phyloP scores from a whole-genome alignment of 2,113 vertebrate species.

The Melanerpes formicivorus region DNA sequence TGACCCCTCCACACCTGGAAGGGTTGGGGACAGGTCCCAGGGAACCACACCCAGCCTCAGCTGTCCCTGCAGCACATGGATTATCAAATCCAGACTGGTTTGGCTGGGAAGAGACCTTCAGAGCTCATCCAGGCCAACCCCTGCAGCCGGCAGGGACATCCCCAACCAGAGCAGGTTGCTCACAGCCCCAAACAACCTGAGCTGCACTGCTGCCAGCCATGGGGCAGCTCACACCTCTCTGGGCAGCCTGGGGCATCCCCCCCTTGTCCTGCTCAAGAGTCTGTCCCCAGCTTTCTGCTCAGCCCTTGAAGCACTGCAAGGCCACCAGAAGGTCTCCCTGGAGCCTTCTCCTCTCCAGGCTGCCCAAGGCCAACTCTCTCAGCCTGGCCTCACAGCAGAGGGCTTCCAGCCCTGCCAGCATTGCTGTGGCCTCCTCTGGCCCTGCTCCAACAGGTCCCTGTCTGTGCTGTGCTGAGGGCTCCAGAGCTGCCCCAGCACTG shows the following conservation, averaged over 20 bases:
- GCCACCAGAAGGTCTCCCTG: background rate
- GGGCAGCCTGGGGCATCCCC: background rate
- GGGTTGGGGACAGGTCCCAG: fast-evolving
- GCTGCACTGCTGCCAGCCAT: background rate
- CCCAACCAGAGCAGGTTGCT: background rate
- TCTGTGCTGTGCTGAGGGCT: no score
- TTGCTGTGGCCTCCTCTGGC: background rate
- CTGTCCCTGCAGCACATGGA: fast-evolving
- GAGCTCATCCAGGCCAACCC: no score
- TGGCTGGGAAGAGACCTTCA: background rate
- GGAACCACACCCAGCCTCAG: background rate
- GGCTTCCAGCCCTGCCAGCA: background rate
- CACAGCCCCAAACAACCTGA: background rate
- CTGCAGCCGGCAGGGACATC: background rate
- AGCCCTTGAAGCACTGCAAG: background rate
- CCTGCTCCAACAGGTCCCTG: no score
- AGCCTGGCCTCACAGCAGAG: background rate
- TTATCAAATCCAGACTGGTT: background rate
- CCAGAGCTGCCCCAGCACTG: no score
- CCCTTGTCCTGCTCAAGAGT: background rate
- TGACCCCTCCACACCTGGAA: background rate
- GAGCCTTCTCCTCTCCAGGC: background rate
- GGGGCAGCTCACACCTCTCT: background rate
- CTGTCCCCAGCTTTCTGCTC: no score
- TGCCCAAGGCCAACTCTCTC: background rate